Evolutionary conservation across 2,888 invertebrate genomes (phyloP).

Genomic region (Tachina grossa): DNA sequence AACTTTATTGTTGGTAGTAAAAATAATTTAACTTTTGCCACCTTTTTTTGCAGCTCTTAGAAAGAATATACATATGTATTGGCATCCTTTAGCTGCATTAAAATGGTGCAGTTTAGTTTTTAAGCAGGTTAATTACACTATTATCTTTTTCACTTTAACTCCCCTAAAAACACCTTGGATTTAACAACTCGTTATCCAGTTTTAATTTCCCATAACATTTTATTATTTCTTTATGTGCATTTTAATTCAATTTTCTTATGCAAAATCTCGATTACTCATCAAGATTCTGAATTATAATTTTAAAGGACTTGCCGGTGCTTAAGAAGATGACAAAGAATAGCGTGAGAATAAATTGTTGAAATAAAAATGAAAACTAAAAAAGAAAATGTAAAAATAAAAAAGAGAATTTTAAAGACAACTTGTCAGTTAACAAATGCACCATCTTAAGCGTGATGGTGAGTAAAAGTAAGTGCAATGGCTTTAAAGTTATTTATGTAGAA

Average conservation of each 20-base stretch:
- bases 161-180: not conserved
- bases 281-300: slow-evolving; percentile 33
- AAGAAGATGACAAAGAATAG: not conserved
- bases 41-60: not conserved
- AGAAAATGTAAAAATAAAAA: not conserved
- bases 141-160: not conserved
- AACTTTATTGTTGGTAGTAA: not conserved
- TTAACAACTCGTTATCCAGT: not conserved
- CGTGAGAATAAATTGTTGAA: not conserved
- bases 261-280: slow-evolving; percentile 48
- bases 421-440: slow-evolving; percentile 22
- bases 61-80: not conserved
- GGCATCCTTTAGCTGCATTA: not conserved
- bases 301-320: not conserved
- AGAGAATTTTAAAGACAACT: slow-evolving; percentile 30
- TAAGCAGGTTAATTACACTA: slow-evolving; percentile 32
- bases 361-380: not conserved
- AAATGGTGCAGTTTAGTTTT: not conserved
- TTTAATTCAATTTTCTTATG: slow-evolving; percentile 53
- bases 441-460: slow-evolving; percentile 9
- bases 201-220: slow-evolving; percentile 39
- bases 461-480: slow-evolving; percentile 16
- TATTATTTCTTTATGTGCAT: slow-evolving; percentile 26
- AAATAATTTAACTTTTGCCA: not conserved
- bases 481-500: not conserved